These are phyloP conservation scores for Microcebus ravelobensis DNA, from an alignment of 2,113 vertebrate species.

Conservation along the genomic window DNA sequence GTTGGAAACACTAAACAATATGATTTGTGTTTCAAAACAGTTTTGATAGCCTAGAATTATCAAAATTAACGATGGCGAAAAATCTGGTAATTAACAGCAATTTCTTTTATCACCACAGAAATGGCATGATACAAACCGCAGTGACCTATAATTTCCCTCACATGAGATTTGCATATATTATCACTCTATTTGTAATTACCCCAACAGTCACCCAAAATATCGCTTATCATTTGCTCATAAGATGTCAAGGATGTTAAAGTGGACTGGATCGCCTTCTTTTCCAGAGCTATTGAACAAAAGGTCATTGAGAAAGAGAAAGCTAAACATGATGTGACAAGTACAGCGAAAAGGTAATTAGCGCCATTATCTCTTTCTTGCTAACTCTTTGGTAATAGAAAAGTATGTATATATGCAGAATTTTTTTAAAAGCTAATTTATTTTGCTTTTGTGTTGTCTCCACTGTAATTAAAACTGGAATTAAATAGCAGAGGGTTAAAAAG, in stretches of 20 bases:
- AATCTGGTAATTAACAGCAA: conserved; percentile 80
- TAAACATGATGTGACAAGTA: conserved; percentile 50
- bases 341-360: conserved; percentile 68
- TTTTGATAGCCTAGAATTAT: conserved; percentile 79
- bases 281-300: conserved; percentile 64
- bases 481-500: background rate
- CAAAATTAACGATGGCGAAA: conserved; percentile 81
- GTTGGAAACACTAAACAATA: conserved; percentile 72
- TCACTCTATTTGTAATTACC: conserved; percentile 76
- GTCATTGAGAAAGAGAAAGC: conserved; percentile 47
- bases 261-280: conserved; percentile 39
- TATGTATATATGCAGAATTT: conserved; percentile 45
- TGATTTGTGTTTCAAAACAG: conserved; percentile 69
- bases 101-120: conserved; percentile 80
- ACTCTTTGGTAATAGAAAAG: conserved; percentile 57
- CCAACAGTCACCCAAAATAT: conserved; percentile 72
- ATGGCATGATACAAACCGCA: conserved; percentile 75
- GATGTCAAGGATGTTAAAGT: conserved; percentile 46
- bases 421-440: conserved; percentile 33
- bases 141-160: conserved; percentile 78
- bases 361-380: conserved; percentile 49
- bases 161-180: conserved; percentile 73
- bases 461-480: conserved; percentile 65
- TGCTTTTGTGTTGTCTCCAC: conserved; percentile 21
- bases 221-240: conserved; percentile 63